Evolutionary conservation across 2,797 vertebrate species (phyloP).

Genomic region (Triplophysa bombifrons): DNA sequence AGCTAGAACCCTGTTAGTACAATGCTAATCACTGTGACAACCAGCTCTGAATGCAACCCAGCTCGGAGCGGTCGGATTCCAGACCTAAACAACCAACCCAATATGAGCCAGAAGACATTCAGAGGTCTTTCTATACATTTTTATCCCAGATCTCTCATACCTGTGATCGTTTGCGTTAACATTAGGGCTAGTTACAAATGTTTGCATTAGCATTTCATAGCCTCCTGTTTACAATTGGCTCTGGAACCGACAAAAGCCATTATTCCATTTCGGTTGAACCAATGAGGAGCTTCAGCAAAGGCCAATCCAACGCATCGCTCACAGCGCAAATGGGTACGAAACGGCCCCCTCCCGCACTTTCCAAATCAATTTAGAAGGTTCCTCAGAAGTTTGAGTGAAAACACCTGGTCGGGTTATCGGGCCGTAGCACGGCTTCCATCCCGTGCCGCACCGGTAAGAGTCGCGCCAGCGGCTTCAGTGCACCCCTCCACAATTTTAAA

Average conservation of each 20-base stretch:
- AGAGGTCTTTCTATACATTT: background rate
- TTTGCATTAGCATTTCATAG: background rate
- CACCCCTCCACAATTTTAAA: conserved; percentile 49
- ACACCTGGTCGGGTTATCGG: conserved; percentile 59
- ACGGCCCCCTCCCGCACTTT: conserved; percentile 51
- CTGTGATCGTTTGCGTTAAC: conserved; percentile 62
- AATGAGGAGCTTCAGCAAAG: background rate
- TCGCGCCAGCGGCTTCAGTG: background rate
- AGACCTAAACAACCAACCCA: conserved; percentile 15
- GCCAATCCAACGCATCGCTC: background rate
- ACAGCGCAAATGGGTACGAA: conserved; percentile 25
- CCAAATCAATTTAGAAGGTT: conserved; percentile 64
- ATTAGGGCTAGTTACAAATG: background rate
- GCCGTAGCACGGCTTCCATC: conserved; percentile 13
- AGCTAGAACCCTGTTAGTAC: conserved; percentile 62
- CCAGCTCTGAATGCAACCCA: conserved; percentile 27
- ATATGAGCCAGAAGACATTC: conserved; percentile 30
- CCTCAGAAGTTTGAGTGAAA: conserved; percentile 60
- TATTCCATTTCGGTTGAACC: background rate
- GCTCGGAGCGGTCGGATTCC: conserved; percentile 12
- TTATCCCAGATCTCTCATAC: background rate
- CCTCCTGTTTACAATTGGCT: background rate
- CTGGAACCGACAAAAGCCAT: background rate
- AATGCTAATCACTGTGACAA: conserved; percentile 65
- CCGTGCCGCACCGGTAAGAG: conserved; percentile 4